A percentile compares a stretch with the other conserved stretches of the same genome.
Conservation (phyloP, 2,113 vertebrate genomes). For the Clupea harengus region DNA sequence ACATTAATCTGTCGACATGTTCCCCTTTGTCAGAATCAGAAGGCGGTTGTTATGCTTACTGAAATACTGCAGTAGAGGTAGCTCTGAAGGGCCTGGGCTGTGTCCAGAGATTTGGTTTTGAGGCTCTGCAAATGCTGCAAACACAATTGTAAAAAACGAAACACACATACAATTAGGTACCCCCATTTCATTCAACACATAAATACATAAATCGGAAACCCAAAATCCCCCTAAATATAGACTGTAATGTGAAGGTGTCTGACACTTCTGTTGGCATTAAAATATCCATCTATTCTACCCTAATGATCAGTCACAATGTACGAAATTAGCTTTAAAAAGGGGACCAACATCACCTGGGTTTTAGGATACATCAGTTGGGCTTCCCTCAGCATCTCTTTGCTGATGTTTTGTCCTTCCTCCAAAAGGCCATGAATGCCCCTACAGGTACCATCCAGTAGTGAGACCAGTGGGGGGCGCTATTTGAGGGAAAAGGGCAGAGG, state of each 20-base stretch:
- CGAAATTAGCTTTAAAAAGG: not conserved
- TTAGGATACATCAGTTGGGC: slow-evolving; percentile 65
- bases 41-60: slow-evolving; percentile 67
- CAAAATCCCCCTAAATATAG: not conserved
- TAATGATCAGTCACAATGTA: not conserved
- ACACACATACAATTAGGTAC: not conserved
- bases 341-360: slow-evolving; percentile 68
- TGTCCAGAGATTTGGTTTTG: slow-evolving; percentile 65
- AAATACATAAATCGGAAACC: not conserved
- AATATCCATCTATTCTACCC: not conserved
- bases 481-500: not conserved
- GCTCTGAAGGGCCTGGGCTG: slow-evolving; percentile 72
- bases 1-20: slow-evolving; percentile 56
- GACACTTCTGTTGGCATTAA: not conserved
- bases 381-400: slow-evolving; percentile 67
- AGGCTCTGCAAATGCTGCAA: slow-evolving; percentile 74
- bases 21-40: slow-evolving; percentile 42
- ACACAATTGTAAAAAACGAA: not conserved
- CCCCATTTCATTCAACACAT: not conserved
- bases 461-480: slow-evolving; percentile 62
- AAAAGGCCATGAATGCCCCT: slow-evolving; percentile 76
- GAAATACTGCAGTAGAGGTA: slow-evolving; percentile 68
- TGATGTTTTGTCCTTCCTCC: slow-evolving; percentile 65
- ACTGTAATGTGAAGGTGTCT: not conserved
- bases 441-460: slow-evolving; percentile 70